These are phyloP conservation scores for Microtus pennsylvanicus DNA, from an alignment of 2,113 vertebrate genomes.

Conservation along the genomic window DNA sequence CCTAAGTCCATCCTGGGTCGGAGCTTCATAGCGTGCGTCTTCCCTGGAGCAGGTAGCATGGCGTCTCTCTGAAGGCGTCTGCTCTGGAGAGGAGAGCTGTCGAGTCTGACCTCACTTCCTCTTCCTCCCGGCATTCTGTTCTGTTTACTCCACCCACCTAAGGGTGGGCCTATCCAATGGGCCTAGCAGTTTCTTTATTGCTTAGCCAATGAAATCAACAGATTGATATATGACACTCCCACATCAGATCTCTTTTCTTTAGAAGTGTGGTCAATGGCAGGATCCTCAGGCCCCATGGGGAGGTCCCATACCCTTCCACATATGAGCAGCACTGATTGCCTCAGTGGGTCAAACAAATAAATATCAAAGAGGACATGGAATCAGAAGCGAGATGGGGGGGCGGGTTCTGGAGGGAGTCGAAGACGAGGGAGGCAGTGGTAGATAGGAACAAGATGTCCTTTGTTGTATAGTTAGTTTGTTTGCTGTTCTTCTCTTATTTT, in stretches of 20 bases:
- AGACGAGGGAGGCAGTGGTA: not conserved
- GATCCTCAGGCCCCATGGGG: not conserved
- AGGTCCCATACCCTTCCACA: not conserved
- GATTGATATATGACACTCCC: no score
- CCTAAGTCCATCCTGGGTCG: no score
- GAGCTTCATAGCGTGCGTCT: no score
- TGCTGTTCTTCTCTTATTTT: not conserved
- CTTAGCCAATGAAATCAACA: no score
- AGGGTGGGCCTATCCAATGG: no score
- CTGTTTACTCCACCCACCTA: no score
- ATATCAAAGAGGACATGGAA: not conserved
- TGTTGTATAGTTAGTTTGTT: not conserved
- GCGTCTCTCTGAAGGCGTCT: no score
- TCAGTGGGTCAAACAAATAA: not conserved
- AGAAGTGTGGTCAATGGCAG: not conserved
- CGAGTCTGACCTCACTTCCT: no score
- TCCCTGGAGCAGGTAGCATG: no score
- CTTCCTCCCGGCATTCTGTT: no score
- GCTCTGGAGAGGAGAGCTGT: no score
- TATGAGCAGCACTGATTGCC: not conserved
- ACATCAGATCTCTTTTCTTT: not conserved
- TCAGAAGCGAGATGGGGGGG: not conserved
- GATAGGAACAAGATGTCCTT: not conserved
- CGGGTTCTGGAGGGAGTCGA: not conserved
- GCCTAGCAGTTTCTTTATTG: no score